Evolutionary conservation across 2,888 invertebrate species (phyloP), one percentile per base, ranked within the genome.

Genomic region (Thysanoteuthis rhombus): DNA sequence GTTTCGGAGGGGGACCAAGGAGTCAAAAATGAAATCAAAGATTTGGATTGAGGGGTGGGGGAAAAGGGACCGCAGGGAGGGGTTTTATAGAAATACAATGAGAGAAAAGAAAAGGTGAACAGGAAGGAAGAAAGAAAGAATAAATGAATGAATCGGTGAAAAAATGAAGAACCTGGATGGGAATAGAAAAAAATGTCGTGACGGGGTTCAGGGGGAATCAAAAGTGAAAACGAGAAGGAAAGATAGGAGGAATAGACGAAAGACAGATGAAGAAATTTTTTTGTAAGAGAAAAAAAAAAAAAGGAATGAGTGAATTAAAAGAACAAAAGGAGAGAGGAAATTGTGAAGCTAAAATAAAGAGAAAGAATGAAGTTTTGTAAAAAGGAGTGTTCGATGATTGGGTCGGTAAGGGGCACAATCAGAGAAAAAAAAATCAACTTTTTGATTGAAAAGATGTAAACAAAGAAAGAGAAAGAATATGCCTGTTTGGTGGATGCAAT

Each of bases 11-110:
- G 19, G 16, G 36, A n/a, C 75, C 75, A 75, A 75, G n/a, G 75
- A 75, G 75, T 75, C n/a, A 75, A 75, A 75, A 75, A 75, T 75
- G 75, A 75, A 75, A 75, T 75, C 75, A 75, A 75, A 75, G 75
- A 75, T 75, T 75, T 75, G 75, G 75, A 75, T 36, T 75, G 12
- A 52, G 75, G n/a, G 58, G 58, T 58, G 36, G 75, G n/a, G 12
- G n/a, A 12, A 4, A 25, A 19, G n/a, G n/a, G n/a, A 16, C n/a
- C 10, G 10, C 6, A n/a, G n/a, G n/a, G n/a, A 12, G n/a, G n/a
- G n/a, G n/a, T 12, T 12, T 75, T 75, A 75, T n/a, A 36, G 75
- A 75, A 75, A 75, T n/a, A 75, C 75, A n/a, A 75, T 75, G n/a
- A 75, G 36, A n/a, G 75, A 58, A 58, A 58, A 25, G 58, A 75